phyloP scores from a whole-genome alignment of 2,888 invertebrate genomes.

The Heliconius charithonia region DNA sequence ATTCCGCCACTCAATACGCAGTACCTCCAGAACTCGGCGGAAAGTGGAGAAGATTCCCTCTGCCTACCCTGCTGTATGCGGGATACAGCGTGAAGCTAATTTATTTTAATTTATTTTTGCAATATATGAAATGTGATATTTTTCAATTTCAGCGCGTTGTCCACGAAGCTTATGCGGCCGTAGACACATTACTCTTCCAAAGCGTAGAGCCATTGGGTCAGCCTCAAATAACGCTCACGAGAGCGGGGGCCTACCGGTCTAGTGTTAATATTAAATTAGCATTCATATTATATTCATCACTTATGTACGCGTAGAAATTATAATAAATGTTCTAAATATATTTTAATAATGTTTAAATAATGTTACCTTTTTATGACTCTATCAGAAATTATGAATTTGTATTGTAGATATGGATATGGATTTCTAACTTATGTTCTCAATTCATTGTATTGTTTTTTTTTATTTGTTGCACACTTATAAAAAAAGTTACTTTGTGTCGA shows the following conservation, averaged over 20 bases:
- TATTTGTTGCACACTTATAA: neutral
- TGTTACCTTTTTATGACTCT: neutral
- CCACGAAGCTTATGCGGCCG: slow-evolving; percentile 74
- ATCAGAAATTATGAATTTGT: neutral
- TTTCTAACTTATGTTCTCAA: neutral
- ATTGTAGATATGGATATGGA: neutral
- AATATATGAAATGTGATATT: slow-evolving; percentile 18
- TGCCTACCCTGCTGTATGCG: too few relatives aligned
- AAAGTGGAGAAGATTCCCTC: too few relatives aligned
- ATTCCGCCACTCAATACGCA: too few relatives aligned
- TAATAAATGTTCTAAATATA: slow-evolving; percentile 15
- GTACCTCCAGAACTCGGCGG: too few relatives aligned
- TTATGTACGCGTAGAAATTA: slow-evolving; percentile 30
- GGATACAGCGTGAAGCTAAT: too few relatives aligned
- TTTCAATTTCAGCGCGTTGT: slow-evolving; percentile 66
- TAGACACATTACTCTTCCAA: slow-evolving; percentile 71
- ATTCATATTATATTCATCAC: slow-evolving; percentile 10
- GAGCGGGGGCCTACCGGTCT: slow-evolving; percentile 36
- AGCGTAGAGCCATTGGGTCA: slow-evolving; percentile 53
- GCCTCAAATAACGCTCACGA: slow-evolving; percentile 50
- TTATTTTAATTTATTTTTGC: too few relatives aligned
- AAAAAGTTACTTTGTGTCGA: neutral
- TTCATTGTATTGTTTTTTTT: neutral
- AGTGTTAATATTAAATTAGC: slow-evolving; percentile 11
- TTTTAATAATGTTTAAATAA: neutral